Conservation (phyloP, 2,797 vertebrate species). For the Platalea minor region DNA sequence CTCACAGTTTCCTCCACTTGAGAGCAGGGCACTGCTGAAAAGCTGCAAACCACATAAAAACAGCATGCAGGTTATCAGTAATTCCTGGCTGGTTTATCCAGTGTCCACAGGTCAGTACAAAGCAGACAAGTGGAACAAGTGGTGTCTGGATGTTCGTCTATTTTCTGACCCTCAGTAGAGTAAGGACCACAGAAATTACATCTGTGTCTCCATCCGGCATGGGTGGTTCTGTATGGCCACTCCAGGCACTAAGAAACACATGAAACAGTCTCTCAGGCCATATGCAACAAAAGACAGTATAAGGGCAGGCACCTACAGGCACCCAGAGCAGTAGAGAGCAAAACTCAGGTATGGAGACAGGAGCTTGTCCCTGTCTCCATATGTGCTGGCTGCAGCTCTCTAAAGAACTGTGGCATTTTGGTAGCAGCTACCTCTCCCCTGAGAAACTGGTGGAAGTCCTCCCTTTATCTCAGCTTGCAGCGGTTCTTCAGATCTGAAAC, state of each 20-base stretch:
- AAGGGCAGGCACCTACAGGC: background rate
- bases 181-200: background rate
- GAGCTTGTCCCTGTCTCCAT: background rate
- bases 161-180: background rate
- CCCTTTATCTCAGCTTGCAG: background rate
- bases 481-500: background rate
- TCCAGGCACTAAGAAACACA: background rate
- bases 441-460: background rate
- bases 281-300: background rate
- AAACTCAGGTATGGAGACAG: background rate
- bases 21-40: background rate
- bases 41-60: background rate
- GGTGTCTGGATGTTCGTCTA: accelerated
- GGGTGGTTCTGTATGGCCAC: background rate
- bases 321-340: background rate
- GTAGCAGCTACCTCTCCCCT: background rate
- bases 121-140: background rate
- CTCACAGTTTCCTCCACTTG: background rate
- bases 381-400: background rate
- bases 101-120: background rate
- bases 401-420: background rate
- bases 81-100: background rate
- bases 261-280: background rate
- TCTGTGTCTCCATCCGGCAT: background rate
- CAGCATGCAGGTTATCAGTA: background rate